These are phyloP conservation scores for Melinopterus prodromus DNA, from an alignment of 2,888 invertebrate species.

Conservation along the genomic window DNA sequence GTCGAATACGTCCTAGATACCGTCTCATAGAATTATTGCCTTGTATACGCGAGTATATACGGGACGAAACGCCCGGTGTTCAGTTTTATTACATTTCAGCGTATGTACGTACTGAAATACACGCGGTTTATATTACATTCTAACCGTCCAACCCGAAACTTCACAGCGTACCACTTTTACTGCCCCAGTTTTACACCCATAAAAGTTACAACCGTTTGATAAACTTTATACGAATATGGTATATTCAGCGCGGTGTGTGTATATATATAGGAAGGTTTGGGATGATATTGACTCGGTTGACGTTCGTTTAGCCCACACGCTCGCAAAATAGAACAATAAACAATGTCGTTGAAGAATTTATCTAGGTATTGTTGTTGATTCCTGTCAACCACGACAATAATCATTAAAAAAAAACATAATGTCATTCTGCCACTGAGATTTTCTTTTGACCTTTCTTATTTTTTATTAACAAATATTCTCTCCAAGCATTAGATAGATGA, in stretches of 20 bases:
- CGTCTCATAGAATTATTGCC: conserved; percentile 4
- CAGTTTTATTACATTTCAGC: background rate
- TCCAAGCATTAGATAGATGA: too few species aligned
- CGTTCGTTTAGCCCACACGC: background rate
- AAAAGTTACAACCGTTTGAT: background rate
- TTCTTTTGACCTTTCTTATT: too few species aligned
- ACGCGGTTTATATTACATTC: conserved; percentile 4
- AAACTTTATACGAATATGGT: background rate
- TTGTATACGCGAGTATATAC: background rate
- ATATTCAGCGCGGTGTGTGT: background rate
- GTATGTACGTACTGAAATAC: background rate
- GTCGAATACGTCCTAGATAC: background rate
- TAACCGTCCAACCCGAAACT: background rate
- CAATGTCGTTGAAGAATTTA: background rate
- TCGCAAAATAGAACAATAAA: background rate
- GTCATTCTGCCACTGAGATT: too few species aligned
- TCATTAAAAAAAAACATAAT: too few species aligned
- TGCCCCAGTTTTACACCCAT: background rate
- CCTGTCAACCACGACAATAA: too few species aligned
- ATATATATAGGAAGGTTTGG: too few species aligned
- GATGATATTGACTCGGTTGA: background rate
- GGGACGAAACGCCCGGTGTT: background rate
- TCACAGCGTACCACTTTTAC: background rate
- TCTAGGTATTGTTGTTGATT: background rate
- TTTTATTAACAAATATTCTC: too few species aligned